Base-by-base conservation (phyloP, 2,888 invertebrate species). In the Athalia rosae region DNA sequence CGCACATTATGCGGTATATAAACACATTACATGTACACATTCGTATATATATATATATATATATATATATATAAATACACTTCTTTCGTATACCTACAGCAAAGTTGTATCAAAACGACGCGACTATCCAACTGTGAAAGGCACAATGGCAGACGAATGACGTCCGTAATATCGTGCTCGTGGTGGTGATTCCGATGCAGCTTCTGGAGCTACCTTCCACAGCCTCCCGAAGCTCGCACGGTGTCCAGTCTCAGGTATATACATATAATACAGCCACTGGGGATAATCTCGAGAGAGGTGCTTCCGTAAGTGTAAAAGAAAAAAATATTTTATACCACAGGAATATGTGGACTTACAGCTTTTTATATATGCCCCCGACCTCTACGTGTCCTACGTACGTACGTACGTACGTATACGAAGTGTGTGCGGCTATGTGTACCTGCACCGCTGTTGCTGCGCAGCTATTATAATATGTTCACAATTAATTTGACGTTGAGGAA, bases 91-190 rank as follows among this genome's bases (percentile, higher is more conserved):
- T 67, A 71, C 62, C 61, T 9, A 76, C 28, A 62, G 47, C 62
- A 79, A 78, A 79, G 63, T 64, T 61, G 28, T 71, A 47, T 41
- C 47, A n/a, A 43, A 73, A 59, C 61, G 53, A 28, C 76, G 43
- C 76, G 66, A 77, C 80, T 79, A 81, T 81, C 85, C 85, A 79
- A 84, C 85, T 83, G 85, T 76, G 73, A 74, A 83, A 79, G 81
- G 80, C 81, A 83, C 85, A 84, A 84, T 83, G 80, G 63, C 79
- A 73, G 79, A 83, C 82, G 81, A 80, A 83, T 83, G 81, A 79
- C 80, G 82, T 79, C 79, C 77, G 76, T 76, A 78, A 80, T 85
- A 28, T 82, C 84, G 82, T 79, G 74, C 58, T 53, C 59, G 71
- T 79, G 78, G 28, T 28, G 28, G 28, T 28, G 28, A 28, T 80